Evolutionary conservation across 2,797 vertebrate species (phyloP).

Genomic region (Strix occidentalis): DNA sequence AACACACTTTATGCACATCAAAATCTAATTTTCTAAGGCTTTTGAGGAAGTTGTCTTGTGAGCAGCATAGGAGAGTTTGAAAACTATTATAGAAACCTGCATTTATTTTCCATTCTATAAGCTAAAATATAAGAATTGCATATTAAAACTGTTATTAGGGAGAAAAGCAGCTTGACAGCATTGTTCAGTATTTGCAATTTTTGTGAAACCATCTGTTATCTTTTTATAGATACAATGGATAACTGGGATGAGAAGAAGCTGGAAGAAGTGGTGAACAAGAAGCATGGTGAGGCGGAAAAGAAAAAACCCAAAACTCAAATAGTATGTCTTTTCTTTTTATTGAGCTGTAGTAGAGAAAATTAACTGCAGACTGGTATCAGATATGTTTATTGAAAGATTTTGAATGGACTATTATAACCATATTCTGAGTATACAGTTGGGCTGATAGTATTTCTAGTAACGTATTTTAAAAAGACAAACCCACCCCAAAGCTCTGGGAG

Average conservation of each 20-base stretch:
- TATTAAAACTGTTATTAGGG: neutral
- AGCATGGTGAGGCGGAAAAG: conserved; percentile 96
- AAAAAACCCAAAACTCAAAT: conserved; percentile 97
- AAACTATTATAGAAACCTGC: neutral
- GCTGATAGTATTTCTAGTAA: neutral
- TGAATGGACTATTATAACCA: neutral
- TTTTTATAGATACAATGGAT: conserved; percentile 93
- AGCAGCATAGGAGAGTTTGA: neutral
- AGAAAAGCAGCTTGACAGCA: neutral
- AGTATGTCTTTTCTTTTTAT: conserved; percentile 74
- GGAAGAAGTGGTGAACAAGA: conserved; percentile 96
- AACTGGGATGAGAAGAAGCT: conserved; percentile 99
- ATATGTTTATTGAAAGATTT: neutral
- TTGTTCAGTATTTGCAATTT: neutral
- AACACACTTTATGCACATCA: neutral
- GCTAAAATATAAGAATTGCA: neutral
- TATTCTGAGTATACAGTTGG: neutral
- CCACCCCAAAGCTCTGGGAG: neutral
- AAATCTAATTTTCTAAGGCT: neutral
- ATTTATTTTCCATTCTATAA: neutral
- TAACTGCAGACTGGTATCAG: neutral
- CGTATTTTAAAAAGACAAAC: neutral
- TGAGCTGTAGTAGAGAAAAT: conserved; percentile 9
- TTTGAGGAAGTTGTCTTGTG: neutral
- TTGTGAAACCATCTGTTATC: neutral